Conservation (phyloP, 2,888 invertebrate species). For the Cataglyphis altisquamis region DNA sequence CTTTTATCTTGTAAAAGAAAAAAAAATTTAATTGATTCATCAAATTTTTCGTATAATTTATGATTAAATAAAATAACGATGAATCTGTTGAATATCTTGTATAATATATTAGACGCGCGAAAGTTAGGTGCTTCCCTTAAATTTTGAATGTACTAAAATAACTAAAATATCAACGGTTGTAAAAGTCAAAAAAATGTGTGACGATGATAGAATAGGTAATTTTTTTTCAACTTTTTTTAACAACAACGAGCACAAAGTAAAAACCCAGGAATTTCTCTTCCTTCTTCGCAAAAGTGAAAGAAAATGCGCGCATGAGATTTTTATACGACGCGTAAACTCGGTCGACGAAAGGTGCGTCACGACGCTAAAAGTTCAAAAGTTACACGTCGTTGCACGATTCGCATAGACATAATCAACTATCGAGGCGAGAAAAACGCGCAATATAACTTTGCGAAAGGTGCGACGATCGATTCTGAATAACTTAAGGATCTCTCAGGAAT, state of each 20-base stretch:
- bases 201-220: neutral
- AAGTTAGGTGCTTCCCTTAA: neutral
- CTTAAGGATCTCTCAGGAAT: slow-evolving; percentile 43
- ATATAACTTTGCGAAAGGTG: slow-evolving; percentile 23
- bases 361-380: slow-evolving; percentile 5
- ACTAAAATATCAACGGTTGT: neutral
- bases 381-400: slow-evolving; percentile 21
- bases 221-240: neutral
- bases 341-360: neutral
- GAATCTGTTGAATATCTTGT: neutral
- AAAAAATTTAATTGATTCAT: neutral
- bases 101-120: neutral
- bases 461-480: slow-evolving; percentile 55
- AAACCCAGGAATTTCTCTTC: neutral
- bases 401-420: slow-evolving; percentile 39
- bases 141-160: neutral
- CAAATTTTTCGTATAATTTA: neutral
- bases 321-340: slow-evolving; percentile 14
- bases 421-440: slow-evolving; percentile 37
- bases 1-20: neutral
- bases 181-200: neutral
- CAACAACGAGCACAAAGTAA: slow-evolving; percentile 1
- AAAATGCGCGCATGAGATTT: neutral
- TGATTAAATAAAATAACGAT: slow-evolving; percentile 10
- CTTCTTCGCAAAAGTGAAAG: slow-evolving; percentile 1